Evolutionary conservation across 2,888 invertebrate species (phyloP).

Genomic region (Leptinotarsa tumamoca): DNA sequence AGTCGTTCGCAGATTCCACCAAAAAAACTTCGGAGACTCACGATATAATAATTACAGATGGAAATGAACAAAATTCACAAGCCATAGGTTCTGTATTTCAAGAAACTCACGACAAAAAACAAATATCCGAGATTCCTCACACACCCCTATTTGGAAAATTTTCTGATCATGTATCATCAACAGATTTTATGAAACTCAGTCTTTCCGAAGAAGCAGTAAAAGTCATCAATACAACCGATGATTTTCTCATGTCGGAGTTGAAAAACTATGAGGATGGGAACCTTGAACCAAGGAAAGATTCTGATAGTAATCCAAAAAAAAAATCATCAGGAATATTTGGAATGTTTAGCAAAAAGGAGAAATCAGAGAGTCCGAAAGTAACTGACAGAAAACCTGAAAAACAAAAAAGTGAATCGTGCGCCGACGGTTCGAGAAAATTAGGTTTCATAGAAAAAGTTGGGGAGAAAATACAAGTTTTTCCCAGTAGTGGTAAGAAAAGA

Average conservation of each 20-base stretch:
- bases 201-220: conserved; percentile 34
- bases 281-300: conserved; percentile 49
- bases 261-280: conserved; percentile 57
- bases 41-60: not conserved
- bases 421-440: conserved; percentile 42
- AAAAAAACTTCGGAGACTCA: not conserved
- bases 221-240: conserved; percentile 50
- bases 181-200: conserved; percentile 4
- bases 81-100: not conserved
- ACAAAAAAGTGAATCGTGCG: conserved; percentile 46
- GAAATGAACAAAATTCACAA: not conserved
- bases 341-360: conserved; percentile 53
- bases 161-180: conserved; percentile 13
- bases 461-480: conserved; percentile 46
- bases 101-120: conserved; percentile 49
- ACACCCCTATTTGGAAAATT: conserved; percentile 34
- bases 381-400: conserved; percentile 51
- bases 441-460: conserved; percentile 49
- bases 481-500: conserved; percentile 36
- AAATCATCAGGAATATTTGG: conserved; percentile 53
- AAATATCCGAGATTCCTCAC: conserved; percentile 45
- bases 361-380: conserved; percentile 48
- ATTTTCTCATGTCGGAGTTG: conserved; percentile 55
- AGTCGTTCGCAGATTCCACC: not conserved
- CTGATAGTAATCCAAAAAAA: conserved; percentile 50